phyloP scores from a whole-genome alignment of 2,797 vertebrate genomes.

The Pseudochirops cupreus region DNA sequence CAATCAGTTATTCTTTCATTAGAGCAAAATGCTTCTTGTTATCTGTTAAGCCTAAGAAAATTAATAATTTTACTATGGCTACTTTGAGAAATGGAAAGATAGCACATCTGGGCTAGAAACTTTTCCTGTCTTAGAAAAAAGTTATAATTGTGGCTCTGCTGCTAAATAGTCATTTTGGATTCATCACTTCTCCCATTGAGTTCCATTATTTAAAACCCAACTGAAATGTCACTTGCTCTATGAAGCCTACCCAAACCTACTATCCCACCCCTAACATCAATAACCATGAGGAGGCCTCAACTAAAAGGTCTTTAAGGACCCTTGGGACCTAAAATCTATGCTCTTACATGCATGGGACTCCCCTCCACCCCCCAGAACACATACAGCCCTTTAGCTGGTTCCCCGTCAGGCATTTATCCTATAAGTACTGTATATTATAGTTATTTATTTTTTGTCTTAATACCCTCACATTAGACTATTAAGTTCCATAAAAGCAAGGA shows the following conservation, averaged over 20 bases:
- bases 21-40: not conserved
- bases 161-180: not conserved
- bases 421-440: not conserved
- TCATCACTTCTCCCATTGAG: not conserved
- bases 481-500: not conserved
- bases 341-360: not conserved
- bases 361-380: not conserved
- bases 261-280: not conserved
- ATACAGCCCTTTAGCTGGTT: not conserved
- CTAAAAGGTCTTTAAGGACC: not conserved
- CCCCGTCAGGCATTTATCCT: not conserved
- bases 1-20: not conserved
- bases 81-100: not conserved
- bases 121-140: not conserved
- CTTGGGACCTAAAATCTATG: not conserved
- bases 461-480: not conserved
- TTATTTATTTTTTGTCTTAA: not conserved
- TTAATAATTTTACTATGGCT: not conserved
- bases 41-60: not conserved
- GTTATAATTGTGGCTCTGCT: not conserved
- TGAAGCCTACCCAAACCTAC: not conserved
- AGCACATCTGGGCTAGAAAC: not conserved
- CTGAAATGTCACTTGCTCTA: not conserved
- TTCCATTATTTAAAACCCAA: not conserved
- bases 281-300: not conserved